Evolutionary conservation across 53 echinoderm and acorn worm genomes (phyloP), one percentile per base, ranked within the genome.

Genomic region (Arbacia lixula): DNA sequence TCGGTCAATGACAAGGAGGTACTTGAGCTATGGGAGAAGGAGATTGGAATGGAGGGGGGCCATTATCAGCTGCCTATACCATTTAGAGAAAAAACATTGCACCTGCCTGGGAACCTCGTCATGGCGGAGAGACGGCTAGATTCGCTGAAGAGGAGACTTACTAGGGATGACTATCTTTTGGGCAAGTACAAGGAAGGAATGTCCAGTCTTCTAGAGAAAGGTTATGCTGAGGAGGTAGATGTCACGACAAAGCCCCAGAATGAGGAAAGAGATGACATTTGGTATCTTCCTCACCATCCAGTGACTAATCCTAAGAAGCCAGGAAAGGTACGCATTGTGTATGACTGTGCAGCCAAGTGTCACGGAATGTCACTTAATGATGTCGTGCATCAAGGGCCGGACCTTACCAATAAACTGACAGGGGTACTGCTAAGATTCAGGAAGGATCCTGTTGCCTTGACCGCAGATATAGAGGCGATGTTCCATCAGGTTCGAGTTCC

Each of bases 401-500:
- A 90, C 40, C 60, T 90, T 12, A 68, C 86, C 28, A 90, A 90
- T 61, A 86, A 71, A 33, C 52, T 90, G 37, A 36, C 86, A 25
- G 90, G 85, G 27, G 85, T 89, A 38, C 67, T 89, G 5, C 43
- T 79, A 53, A 51, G 69, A 51, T 88, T 73, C 36, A 32, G 73
- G 66, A 49, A 76, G 36, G 62, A 63, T 16, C 51, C 46, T 1
- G 50, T 76, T 50, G 89, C 76, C 49, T 6, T 88, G 5, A 85
- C 84, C 33, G 74, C 84, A 41, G 85, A 85, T 33, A 73, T 85
- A 5, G 51, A 75, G 49, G 53, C 75, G 55, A 91, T 91, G 91
- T 91, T 87, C 66, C 73, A 86, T 62, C 91, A 91, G 57, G 91
- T 91, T 17, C 49, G 74, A 62, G 90, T 90, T 42, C 60, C 86